Conservation (phyloP, 2,888 invertebrate genomes). For the Leucoma salicis region DNA sequence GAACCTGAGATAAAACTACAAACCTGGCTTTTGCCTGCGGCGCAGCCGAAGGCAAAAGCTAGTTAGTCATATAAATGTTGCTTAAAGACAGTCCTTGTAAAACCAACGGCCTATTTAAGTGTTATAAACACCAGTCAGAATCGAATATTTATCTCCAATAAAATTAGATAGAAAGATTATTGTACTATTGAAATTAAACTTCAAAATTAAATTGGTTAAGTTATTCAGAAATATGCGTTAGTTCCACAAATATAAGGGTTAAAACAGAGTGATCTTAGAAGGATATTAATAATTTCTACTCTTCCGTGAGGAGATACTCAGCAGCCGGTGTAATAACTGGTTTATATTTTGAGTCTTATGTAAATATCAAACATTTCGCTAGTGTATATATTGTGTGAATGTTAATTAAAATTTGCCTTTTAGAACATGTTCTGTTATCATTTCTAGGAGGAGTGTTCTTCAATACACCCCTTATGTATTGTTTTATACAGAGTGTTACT, state of each 20-base stretch:
- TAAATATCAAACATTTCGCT: constrained; percentile 33
- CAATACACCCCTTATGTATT: too few species aligned
- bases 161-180: constrained; percentile 36
- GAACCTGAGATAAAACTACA: too few species aligned
- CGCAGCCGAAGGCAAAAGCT: too few species aligned
- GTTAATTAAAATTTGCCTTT: constrained; percentile 31
- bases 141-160: constrained; percentile 28
- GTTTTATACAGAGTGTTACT: too few species aligned
- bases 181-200: constrained; percentile 37
- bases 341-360: constrained; percentile 23
- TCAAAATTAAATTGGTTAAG: constrained; percentile 27
- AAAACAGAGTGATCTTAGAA: constrained; percentile 8
- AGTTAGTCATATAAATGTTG: too few species aligned
- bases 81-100: neutral
- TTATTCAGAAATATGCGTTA: constrained; percentile 18
- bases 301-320: constrained; percentile 17
- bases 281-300: constrained; percentile 31
- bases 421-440: constrained; percentile 4
- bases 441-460: too few species aligned
- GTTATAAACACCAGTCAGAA: neutral
- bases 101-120: neutral
- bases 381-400: constrained; percentile 22
- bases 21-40: too few species aligned
- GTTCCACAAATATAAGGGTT: constrained; percentile 9
- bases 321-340: constrained; percentile 25